Evolutionary conservation across 1,140 invertebrate genomes (phyloP).

Genomic region (Danaus melanippus): DNA sequence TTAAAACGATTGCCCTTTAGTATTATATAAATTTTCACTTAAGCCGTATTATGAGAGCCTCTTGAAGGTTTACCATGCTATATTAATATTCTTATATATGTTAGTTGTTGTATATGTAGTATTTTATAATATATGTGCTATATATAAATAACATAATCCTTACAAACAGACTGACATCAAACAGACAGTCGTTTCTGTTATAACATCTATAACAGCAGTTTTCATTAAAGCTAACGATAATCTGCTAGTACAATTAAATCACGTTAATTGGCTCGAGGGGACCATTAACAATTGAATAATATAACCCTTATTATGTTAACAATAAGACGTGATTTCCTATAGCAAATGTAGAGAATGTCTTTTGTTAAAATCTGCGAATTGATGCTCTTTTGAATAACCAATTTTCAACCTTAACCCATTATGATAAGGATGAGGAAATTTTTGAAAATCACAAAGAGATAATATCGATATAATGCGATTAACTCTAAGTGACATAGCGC

Average conservation of each 20-base stretch:
- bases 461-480: constrained; percentile 59
- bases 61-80: constrained; percentile 28
- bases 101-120: too few species aligned
- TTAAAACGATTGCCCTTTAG: constrained; percentile 63
- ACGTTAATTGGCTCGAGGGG: constrained; percentile 59
- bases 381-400: constrained; percentile 5
- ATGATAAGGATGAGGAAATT: constrained; percentile 18
- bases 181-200: constrained; percentile 17
- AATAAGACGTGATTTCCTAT: constrained; percentile 31
- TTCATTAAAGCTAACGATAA: constrained; percentile 35
- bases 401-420: constrained; percentile 24
- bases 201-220: too few species aligned
- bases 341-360: constrained; percentile 22
- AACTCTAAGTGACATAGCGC: constrained; percentile 56
- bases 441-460: constrained; percentile 50
- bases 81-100: constrained; percentile 2
- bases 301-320: constrained; percentile 18
- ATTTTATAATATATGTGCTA: neutral
- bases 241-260: constrained; percentile 62
- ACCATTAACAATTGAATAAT: constrained; percentile 16
- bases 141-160: constrained; percentile 5
- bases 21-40: constrained; percentile 69
- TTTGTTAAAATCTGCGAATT: constrained; percentile 46
- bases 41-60: constrained; percentile 45
- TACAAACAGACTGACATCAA: constrained; percentile 16